Evolutionary conservation across 2,888 invertebrate genomes (phyloP), one percentile per base, ranked within the genome.

Genomic region (Drosophila percnosoma): DNA sequence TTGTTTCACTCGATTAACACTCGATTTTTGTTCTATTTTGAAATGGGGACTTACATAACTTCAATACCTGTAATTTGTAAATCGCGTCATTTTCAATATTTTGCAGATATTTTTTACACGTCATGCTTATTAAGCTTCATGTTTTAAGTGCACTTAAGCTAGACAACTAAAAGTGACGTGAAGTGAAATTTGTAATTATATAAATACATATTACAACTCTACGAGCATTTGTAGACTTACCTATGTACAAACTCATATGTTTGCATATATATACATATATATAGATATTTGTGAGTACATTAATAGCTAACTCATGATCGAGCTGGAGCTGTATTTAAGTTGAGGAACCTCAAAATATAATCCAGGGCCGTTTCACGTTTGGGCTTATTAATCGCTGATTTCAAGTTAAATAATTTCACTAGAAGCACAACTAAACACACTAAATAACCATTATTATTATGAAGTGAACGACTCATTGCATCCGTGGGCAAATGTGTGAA

Each of bases 131-230:
- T 81, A 67, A 71, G 79, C 81, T 75, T 67, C 49, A 59, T 59
- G 59, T 70, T 82, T 83, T 87, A 83, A 86, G 78, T 87, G 78
- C 82, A 80, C 60, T 83, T 75, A 68, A 24, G 74, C 74, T 75
- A 71, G 69, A 74, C 80, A 78, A 72, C 66, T 57, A 66, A 68
- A 72, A 78, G 68, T 73, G 81, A 74, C 73, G 75, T 45, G 24
- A 24, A 45, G 80, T 78, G 83, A 87, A 86, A 85, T 87, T 83
- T 73, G 73, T 78, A 82, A 80, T 87, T 87, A 87, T 73, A 84
- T 85, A 87, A 84, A 82, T 72, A 70, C 70, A 66, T 59, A 75
- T 73, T 70, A 74, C 73, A 79, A 68, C 60, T 67, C 64, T 68
- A 21, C 63, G 49, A 42, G 33, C 60, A 55, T 42, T 33, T 55